Percentiles rank a stretch among this genome's conserved stretches.
phyloP scores from a whole-genome alignment of 2,797 vertebrate genomes.

The Dermochelys coriacea region DNA sequence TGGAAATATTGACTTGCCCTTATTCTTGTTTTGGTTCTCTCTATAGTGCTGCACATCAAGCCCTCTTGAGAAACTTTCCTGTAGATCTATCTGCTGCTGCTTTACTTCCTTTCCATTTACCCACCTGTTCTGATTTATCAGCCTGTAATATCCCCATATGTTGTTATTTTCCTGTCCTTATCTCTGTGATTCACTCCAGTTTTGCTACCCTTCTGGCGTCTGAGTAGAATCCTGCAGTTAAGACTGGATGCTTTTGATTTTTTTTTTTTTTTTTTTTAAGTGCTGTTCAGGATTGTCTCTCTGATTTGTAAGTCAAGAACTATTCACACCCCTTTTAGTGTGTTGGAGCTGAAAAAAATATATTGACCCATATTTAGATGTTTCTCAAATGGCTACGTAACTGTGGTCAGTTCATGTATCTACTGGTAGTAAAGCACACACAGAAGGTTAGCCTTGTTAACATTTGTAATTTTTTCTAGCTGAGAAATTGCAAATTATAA shows the following conservation, averaged over 20 bases:
- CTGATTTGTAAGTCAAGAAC: background rate
- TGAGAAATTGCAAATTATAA: background rate
- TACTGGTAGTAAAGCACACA: background rate
- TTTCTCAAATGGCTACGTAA: background rate
- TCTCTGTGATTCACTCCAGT: background rate
- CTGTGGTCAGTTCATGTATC: background rate
- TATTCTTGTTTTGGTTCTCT: background rate
- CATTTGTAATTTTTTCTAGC: background rate
- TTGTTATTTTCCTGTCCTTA: background rate
- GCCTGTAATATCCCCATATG: background rate
- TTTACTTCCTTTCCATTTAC: background rate
- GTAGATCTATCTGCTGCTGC: background rate
- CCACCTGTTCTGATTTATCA: background rate
- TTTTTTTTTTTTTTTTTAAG: conserved; percentile 33
- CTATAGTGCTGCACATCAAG: background rate
- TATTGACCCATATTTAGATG: background rate
- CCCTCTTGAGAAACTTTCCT: background rate
- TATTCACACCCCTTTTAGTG: background rate
- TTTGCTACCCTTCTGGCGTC: background rate
- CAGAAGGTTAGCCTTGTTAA: background rate
- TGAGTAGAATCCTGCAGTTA: background rate
- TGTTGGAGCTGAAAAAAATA: background rate
- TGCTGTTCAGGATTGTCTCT: background rate
- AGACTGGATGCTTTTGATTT: background rate
- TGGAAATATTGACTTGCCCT: background rate